Evolutionary conservation across 1,140 invertebrate genomes (phyloP).

Genomic region (Trichonephila clavipes): DNA sequence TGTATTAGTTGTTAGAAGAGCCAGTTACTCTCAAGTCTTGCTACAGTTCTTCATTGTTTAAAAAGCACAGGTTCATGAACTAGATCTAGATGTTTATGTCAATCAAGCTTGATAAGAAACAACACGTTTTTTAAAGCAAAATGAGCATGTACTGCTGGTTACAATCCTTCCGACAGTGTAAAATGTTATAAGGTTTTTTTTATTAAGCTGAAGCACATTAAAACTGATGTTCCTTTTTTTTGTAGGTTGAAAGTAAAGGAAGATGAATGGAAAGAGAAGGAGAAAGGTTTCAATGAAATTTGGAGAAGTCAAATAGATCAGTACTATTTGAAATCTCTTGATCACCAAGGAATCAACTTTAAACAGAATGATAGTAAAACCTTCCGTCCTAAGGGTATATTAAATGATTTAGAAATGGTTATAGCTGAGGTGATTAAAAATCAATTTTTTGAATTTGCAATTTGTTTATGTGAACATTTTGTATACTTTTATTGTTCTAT

Average conservation of each 20-base stretch:
- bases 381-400: constrained; percentile 93
- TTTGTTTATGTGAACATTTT: constrained; percentile 83
- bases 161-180: no score
- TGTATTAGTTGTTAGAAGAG: no score
- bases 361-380: constrained; percentile 98
- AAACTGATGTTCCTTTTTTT: constrained; percentile 74
- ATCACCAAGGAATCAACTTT: constrained; percentile 98
- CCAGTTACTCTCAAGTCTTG: no score
- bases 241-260: constrained; percentile 95
- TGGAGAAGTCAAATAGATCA: constrained; percentile 99
- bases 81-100: no score
- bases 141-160: no score
- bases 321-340: constrained; percentile 97
- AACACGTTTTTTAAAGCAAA: no score
- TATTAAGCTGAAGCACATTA: no score
- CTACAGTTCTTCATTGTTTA: no score
- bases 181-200: no score
- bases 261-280: constrained; percentile 97
- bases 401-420: constrained; percentile 97
- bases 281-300: constrained; percentile 97
- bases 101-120: no score
- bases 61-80: no score
- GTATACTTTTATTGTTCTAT: no score
- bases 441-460: constrained; percentile 80
- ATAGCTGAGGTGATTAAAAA: constrained; percentile 87